Base-by-base conservation (phyloP, 1,140 invertebrate genomes). In the Xylocopa sonorina region DNA sequence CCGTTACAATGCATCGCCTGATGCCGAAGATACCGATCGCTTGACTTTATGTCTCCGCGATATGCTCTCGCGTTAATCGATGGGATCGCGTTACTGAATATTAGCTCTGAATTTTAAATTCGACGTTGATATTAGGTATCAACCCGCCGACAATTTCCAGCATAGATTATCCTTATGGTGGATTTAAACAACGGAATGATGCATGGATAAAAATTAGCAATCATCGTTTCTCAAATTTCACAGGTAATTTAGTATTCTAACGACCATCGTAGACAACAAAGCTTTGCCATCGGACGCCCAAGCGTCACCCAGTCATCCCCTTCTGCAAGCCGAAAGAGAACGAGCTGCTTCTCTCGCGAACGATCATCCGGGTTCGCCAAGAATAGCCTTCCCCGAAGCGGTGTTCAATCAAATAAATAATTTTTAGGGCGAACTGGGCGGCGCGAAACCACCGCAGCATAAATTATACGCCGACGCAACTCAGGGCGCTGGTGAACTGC, bases 391-490 rank as follows among this genome's bases (percentile, higher is more conserved):
- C 86, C 78, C 69, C 86, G 86, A 88, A 88, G 81, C 72, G 73
- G 66, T 75, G 81, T 87, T 89, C 88, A 88, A 89, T 89, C 88
- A 88, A 90, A 89, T 89, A 89, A 89, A 90, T 90, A 88, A 90
- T 89, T 89, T 89, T 90, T 87, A 88, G 87, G 84, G 81, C 86
- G 84, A 89, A 88, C 80, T 85, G 85, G 88, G 89, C 88, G 90
- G 81, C 81, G 78, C 83, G 62, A 81, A 80, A 87, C 89, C 88
- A 85, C 87, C 86, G 76, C 85, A 85, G 83, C 88, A 91, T 92
- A 91, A 92, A 92, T 92, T 91, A 91, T 88, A 83, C 88, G 88
- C 88, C 89, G 89, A 91, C 89, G 89, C 90, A 89, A 87, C 85
- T 80, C 69, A n/a, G 81, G 78, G 78, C 53, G 60, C 81, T 69